phyloP scores from a whole-genome alignment of 2,113 vertebrate species.

The Campylomormyrus tamandua region DNA sequence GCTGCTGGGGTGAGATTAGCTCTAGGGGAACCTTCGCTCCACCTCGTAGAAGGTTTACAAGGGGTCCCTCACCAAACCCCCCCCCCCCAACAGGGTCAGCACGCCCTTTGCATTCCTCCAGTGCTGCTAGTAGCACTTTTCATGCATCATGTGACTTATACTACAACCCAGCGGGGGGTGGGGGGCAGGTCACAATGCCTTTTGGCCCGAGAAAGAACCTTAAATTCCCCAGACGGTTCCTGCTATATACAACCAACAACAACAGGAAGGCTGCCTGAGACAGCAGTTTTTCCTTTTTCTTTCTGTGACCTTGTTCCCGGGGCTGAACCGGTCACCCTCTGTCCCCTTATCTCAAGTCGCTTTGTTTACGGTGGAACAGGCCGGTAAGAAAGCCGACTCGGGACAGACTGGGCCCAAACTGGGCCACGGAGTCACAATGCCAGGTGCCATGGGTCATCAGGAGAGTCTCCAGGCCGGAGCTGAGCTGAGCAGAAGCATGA shows the following conservation, averaged over 20 bases:
- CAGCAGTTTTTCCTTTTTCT: not conserved
- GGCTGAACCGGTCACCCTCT: not conserved
- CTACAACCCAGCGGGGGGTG: not conserved
- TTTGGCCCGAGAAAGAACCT: constrained; percentile 35
- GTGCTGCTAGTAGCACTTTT: not conserved
- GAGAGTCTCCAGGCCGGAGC: not conserved
- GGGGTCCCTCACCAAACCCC: not conserved
- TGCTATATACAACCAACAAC: not conserved
- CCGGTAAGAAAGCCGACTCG: too few species aligned
- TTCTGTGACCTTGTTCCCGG: not conserved
- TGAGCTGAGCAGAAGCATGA: not conserved
- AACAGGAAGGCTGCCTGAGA: not conserved
- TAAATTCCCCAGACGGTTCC: not conserved
- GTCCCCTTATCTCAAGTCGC: not conserved
- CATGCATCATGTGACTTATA: not conserved
- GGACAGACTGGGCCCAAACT: not conserved
- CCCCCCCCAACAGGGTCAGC: not conserved
- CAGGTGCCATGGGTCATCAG: not conserved
- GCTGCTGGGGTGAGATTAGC: not conserved
- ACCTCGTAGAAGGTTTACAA: not conserved
- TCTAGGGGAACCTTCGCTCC: not conserved
- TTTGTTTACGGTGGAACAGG: not conserved
- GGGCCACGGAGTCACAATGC: not conserved
- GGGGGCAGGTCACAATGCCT: not conserved
- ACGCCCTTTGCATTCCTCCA: not conserved